Conservation (phyloP, 2,113 vertebrate genomes). For the Epinephelus cyanopodus region DNA sequence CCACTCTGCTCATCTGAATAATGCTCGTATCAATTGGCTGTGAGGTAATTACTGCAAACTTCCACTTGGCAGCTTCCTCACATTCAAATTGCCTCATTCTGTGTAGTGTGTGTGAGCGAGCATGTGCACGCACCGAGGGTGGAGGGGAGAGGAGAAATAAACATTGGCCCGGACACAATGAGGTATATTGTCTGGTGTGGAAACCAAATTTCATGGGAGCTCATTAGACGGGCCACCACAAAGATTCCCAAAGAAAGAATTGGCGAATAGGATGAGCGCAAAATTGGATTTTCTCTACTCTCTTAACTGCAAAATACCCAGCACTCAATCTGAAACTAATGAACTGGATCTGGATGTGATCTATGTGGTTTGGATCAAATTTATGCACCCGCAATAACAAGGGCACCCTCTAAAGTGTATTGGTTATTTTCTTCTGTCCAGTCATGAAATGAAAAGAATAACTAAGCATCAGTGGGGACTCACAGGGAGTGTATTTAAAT, state of each 20-base stretch:
- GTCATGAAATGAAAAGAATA: constrained; percentile 23
- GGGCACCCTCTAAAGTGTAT: background rate
- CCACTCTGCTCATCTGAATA: constrained; percentile 28
- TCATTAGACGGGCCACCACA: constrained; percentile 88
- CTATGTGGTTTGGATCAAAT: constrained; percentile 25
- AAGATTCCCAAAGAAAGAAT: constrained; percentile 74
- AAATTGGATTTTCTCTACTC: constrained; percentile 53
- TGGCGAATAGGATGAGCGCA: constrained; percentile 54
- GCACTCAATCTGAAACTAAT: constrained; percentile 50
- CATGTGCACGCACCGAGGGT: constrained; percentile 40
- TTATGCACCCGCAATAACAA: constrained; percentile 17
- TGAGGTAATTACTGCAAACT: constrained; percentile 26
- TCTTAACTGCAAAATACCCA: constrained; percentile 31
- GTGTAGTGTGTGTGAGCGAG: constrained; percentile 7
- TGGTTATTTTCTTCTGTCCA: constrained; percentile 3
- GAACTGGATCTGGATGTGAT: constrained; percentile 27
- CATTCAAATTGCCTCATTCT: constrained; percentile 33
- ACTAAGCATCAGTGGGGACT: constrained; percentile 12
- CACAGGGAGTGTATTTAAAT: constrained; percentile 19
- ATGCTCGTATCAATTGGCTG: background rate
- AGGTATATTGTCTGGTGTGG: constrained; percentile 80
- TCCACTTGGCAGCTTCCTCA: constrained; percentile 36
- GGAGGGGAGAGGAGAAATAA: constrained; percentile 57
- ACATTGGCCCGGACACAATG: constrained; percentile 44
- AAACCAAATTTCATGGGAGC: constrained; percentile 84